Conservation (phyloP, 2,797 vertebrate genomes). For the Peromyscus attwateri region DNA sequence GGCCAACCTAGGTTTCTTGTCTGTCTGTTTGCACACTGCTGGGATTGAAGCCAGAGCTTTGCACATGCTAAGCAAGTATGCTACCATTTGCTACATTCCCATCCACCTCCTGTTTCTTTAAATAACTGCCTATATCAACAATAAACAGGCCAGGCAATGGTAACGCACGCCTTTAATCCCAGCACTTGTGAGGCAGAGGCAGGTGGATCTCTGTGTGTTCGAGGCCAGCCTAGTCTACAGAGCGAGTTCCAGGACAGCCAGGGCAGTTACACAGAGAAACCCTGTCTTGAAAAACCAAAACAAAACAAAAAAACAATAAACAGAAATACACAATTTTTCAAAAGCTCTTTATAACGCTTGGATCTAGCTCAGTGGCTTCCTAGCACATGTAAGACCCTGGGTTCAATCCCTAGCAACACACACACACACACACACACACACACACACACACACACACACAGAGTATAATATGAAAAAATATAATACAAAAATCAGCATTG, state of each 20-base stretch:
- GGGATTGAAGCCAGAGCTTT: not conserved
- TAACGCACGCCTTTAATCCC: not conserved
- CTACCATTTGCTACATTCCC: not conserved
- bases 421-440: not conserved
- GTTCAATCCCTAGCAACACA: not conserved
- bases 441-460: too few species aligned
- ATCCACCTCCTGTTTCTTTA: not conserved
- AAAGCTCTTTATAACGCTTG: conserved; percentile 9
- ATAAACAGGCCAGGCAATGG: not conserved
- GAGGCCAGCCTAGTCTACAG: not conserved
- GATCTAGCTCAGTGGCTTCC: not conserved
- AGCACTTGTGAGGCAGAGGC: not conserved
- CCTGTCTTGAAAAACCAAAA: not conserved
- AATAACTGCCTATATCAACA: not conserved
- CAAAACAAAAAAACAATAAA: conserved; percentile 23
- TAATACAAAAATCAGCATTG: not conserved
- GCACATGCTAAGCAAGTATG: not conserved
- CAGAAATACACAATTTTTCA: not conserved
- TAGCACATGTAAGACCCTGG: not conserved
- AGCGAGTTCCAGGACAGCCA: not conserved
- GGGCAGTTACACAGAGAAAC: not conserved
- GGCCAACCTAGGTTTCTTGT: not conserved
- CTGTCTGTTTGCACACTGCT: not conserved
- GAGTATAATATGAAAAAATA: conserved; percentile 17
- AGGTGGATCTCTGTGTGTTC: not conserved